Evolutionary conservation across 2,888 invertebrate species (phyloP), one percentile per base, ranked within the genome.

Genomic region (Spialia ferax): DNA sequence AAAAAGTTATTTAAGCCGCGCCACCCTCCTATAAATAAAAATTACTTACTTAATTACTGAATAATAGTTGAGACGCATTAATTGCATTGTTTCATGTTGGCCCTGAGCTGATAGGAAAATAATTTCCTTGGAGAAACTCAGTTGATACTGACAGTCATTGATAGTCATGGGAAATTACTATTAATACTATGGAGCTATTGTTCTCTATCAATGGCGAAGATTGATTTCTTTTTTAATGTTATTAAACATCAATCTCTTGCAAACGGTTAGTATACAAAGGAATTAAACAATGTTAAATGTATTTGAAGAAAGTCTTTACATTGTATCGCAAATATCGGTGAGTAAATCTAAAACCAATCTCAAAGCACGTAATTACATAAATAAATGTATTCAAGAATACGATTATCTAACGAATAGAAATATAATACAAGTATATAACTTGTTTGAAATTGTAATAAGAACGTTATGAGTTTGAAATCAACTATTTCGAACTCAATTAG

Each of bases 401-500:
- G 15, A 42, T 48, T 32, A 32, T 45, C 26, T 45, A 26, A 45
- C 29, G 42, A 63, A 55, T 63, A 55, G 29, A 55, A 32, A 26
- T 23, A 8, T 22, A 10, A 63, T 18, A 56, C 48, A 32, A 1
- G 20, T 18, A 42, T 22, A 55, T 45, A 22, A 26, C 13, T n/a
- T 38, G 15, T 42, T n/a, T 45, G n/a, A 42, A 56, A 56, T 64
- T 48, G n/a, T 50, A 50, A 32, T 48, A 32, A 29, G 7, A 13
- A 35, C 15, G 20, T 65, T 65, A 52, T 50, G 50, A 66, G 26
- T 52, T 20, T 54, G 60, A 52, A 29, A 52, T 42, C 20, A 59
- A 59, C 38, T 59, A 52, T 66, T 54, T 54, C 38, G 42, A 59
- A 65, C 42, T 54, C 38, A 65, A 52, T 66, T 60, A 59, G 65